A percentile compares a stretch with the other conserved stretches of the same genome.
Evolutionary conservation across 2,888 invertebrate species (phyloP).

Genomic region (Encarsia formosa): DNA sequence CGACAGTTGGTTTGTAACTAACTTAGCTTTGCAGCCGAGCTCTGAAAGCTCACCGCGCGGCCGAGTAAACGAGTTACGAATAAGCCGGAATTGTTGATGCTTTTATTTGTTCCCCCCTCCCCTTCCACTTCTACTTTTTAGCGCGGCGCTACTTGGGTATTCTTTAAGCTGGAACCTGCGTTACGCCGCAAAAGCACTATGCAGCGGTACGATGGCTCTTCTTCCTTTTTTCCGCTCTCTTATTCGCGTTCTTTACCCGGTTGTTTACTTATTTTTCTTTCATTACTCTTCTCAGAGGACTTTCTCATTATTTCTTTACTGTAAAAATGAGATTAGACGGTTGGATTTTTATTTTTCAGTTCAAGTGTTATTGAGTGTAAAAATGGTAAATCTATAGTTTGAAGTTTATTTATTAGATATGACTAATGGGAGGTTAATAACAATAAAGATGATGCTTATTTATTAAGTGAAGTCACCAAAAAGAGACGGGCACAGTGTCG

Average conservation of each 20-base stretch:
- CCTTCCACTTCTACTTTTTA: constrained; percentile 2
- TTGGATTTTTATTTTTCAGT: too few species aligned
- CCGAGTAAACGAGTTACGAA: constrained; percentile 13
- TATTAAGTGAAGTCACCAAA: too few species aligned
- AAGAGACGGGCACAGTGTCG: too few species aligned
- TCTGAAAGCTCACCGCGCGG: constrained; percentile 7
- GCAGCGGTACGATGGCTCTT: too few species aligned
- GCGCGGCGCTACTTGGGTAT: neutral
- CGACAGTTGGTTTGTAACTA: constrained; percentile 6
- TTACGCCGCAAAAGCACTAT: constrained; percentile 6
- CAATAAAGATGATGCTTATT: too few species aligned
- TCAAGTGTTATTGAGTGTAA: too few species aligned
- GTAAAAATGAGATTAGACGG: constrained; percentile 9
- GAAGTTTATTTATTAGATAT: too few species aligned
- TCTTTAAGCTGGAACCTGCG: neutral
- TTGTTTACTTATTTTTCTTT: neutral
- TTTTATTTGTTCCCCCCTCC: constrained; percentile 18
- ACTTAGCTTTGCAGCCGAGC: constrained; percentile 26
- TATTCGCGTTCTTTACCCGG: neutral
- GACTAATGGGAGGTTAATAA: too few species aligned
- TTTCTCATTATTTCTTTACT: constrained; percentile 26
- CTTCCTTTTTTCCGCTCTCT: neutral
- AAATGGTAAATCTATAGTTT: too few species aligned
- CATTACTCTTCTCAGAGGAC: neutral
- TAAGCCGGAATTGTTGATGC: constrained; percentile 17